Percentiles rank a stretch among this genome's conserved stretches.
phyloP scores from a whole-genome alignment of 2,888 invertebrate genomes.

The Eubasilissa splendida region DNA sequence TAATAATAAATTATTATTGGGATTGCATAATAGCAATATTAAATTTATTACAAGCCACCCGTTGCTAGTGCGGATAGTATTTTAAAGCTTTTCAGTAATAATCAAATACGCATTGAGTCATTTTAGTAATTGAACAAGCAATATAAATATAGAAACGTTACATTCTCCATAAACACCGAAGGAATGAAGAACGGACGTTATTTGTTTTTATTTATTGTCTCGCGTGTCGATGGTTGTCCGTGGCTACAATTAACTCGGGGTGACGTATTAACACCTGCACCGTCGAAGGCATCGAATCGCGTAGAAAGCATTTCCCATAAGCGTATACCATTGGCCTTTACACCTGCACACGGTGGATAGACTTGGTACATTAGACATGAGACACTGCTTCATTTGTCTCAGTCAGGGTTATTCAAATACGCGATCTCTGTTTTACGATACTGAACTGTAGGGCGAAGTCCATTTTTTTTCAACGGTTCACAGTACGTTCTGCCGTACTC shows the following conservation, averaged over 20 bases:
- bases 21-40: too few species aligned
- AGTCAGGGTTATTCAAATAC: constrained; percentile 17
- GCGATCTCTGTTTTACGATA: background rate
- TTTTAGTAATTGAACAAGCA: constrained; percentile 17
- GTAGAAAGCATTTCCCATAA: constrained; percentile 47
- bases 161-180: constrained; percentile 2
- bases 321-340: constrained; percentile 37
- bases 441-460: too few species aligned
- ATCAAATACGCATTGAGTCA: constrained; percentile 4
- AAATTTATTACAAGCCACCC: too few species aligned
- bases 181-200: constrained; percentile 1
- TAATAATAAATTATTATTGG: too few species aligned
- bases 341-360: constrained; percentile 37
- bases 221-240: constrained; percentile 47
- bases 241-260: constrained; percentile 44
- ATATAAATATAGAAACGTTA: constrained; percentile 2
- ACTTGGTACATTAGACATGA: constrained; percentile 22
- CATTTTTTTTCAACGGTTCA: too few species aligned
- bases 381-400: constrained; percentile 29
- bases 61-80: too few species aligned
- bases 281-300: constrained; percentile 33
- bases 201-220: constrained; percentile 27
- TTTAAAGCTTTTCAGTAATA: background rate
- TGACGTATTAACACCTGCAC: constrained; percentile 47
- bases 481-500: too few species aligned